These are phyloP conservation scores for Tetragnatha versicolor DNA, from an alignment of 1,140 invertebrate genomes.

Conservation along the genomic window DNA sequence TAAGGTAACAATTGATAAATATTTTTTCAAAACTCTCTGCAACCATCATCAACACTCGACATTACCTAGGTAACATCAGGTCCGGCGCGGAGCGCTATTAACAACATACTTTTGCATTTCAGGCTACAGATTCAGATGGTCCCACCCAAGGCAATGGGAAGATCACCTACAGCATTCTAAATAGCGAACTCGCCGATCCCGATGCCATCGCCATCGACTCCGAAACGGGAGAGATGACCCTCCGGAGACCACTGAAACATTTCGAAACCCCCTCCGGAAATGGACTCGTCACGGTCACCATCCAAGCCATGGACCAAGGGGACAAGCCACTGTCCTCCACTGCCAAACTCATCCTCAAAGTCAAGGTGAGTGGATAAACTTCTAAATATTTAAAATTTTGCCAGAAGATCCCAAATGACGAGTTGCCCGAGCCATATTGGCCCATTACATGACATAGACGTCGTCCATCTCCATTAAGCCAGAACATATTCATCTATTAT, in stretches of 20 bases:
- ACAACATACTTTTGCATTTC: not conserved
- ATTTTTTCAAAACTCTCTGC: too few relatives aligned
- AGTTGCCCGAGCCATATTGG: too few relatives aligned
- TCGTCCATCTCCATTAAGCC: too few relatives aligned
- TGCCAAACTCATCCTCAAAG: slow-evolving; percentile 72
- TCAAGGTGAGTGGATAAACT: slow-evolving; percentile 70
- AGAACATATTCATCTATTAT: too few relatives aligned
- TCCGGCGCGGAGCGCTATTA: too few relatives aligned
- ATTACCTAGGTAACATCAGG: too few relatives aligned
- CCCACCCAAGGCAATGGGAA: slow-evolving; percentile 73
- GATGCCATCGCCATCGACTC: slow-evolving; percentile 67
- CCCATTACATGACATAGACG: too few relatives aligned
- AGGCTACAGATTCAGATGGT: slow-evolving; percentile 63
- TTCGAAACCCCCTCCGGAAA: slow-evolving; percentile 30
- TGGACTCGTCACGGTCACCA: slow-evolving; percentile 31
- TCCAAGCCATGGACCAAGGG: slow-evolving; percentile 72
- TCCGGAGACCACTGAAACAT: slow-evolving; percentile 66
- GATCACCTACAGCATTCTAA: slow-evolving; percentile 73
- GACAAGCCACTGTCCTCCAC: slow-evolving; percentile 72
- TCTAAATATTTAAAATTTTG: too few relatives aligned
- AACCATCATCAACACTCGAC: too few relatives aligned
- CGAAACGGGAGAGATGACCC: slow-evolving; percentile 74
- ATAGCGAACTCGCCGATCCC: slow-evolving; percentile 68
- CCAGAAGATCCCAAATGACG: too few relatives aligned
- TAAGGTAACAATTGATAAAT: too few relatives aligned